These are phyloP conservation scores for Perca flavescens DNA, from an alignment of 2,113 vertebrate genomes.

Conservation along the genomic window DNA sequence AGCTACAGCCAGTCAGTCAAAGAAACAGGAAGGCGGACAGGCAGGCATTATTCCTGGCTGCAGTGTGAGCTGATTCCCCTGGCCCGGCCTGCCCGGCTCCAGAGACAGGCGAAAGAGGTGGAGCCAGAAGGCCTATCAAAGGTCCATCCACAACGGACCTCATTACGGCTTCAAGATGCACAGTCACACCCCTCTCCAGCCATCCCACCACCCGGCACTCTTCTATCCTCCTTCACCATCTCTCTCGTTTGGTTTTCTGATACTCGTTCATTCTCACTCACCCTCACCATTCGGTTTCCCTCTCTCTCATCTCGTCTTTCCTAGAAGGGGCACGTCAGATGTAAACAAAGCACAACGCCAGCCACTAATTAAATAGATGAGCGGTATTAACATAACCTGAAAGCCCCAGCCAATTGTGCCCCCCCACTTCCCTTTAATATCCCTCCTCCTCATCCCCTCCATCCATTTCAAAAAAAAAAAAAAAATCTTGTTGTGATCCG, in stretches of 20 bases:
- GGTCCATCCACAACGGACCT: conserved; percentile 65
- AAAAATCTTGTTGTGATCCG: conserved; percentile 89
- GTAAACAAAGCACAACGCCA: conserved; percentile 85
- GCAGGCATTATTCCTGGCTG: conserved; percentile 38
- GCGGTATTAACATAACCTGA: conserved; percentile 90
- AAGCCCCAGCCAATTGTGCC: conserved; percentile 88
- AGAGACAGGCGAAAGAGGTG: conserved; percentile 34
- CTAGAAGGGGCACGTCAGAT: conserved; percentile 81
- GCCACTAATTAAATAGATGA: conserved; percentile 89
- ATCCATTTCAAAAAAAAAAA: conserved; percentile 19
- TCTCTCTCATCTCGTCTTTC: conserved; percentile 53
- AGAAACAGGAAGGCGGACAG: conserved; percentile 1
- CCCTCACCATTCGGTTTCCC: conserved; percentile 40
- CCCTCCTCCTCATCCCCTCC: conserved; percentile 72
- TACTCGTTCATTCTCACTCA: conserved; percentile 30
- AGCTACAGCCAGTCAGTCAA: conserved; percentile 16
- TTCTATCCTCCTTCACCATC: conserved; percentile 21
- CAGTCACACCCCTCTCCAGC: conserved; percentile 54
- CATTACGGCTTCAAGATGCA: conserved; percentile 70
- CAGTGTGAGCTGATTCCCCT: conserved; percentile 24
- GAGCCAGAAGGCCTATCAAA: conserved; percentile 66
- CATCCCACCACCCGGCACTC: conserved; percentile 60
- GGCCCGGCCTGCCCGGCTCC: background rate
- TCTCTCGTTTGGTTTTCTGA: conserved; percentile 37
- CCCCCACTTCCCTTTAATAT: conserved; percentile 73